A percentile compares a stretch with the other conserved stretches of the same genome.
Conservation (phyloP, 2,797 vertebrate species). For the Falco cherrug region DNA sequence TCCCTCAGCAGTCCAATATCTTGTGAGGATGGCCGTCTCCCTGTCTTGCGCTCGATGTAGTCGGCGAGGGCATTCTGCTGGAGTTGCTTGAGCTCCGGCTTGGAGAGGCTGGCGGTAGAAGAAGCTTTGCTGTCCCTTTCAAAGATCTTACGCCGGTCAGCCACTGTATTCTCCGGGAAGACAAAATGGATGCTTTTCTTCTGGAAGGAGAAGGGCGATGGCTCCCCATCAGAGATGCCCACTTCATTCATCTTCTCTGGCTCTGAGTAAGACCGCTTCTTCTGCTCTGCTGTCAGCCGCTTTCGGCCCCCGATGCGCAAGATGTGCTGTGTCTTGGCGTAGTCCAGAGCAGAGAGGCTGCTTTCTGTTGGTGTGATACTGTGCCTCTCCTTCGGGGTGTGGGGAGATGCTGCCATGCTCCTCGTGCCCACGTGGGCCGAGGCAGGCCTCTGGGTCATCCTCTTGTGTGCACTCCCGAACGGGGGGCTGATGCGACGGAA, state of each 20-base stretch:
- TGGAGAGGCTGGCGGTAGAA: slow-evolving; percentile 76
- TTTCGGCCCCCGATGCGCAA: slow-evolving; percentile 86
- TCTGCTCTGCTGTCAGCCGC: slow-evolving; percentile 88
- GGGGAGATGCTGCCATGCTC: slow-evolving; percentile 73
- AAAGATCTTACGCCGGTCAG: slow-evolving; percentile 88
- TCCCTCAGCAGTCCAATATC: slow-evolving; percentile 50
- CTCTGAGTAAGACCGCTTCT: slow-evolving; percentile 93
- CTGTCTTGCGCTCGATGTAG: slow-evolving; percentile 89
- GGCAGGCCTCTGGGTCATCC: slow-evolving; percentile 71
- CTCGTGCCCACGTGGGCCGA: slow-evolving; percentile 77
- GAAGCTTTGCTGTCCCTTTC: slow-evolving; percentile 80
- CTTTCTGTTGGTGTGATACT: slow-evolving; percentile 78
- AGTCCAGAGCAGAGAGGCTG: slow-evolving; percentile 9
- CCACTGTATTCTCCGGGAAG: slow-evolving; percentile 84
- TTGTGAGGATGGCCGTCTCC: slow-evolving; percentile 75
- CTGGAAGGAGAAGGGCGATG: slow-evolving; percentile 51
- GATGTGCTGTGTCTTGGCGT: slow-evolving; percentile 54
- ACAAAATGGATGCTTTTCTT: slow-evolving; percentile 67
- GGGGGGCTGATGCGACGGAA: slow-evolving; percentile 81
- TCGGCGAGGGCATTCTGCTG: slow-evolving; percentile 90
- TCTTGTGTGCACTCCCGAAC: slow-evolving; percentile 57
- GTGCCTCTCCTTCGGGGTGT: slow-evolving; percentile 88
- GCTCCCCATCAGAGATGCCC: slow-evolving; percentile 82
- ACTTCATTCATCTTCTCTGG: slow-evolving; percentile 94
- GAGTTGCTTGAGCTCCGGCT: slow-evolving; percentile 86